phyloP scores from a whole-genome alignment of 1,140 invertebrate genomes.

The Heliothis virescens region DNA sequence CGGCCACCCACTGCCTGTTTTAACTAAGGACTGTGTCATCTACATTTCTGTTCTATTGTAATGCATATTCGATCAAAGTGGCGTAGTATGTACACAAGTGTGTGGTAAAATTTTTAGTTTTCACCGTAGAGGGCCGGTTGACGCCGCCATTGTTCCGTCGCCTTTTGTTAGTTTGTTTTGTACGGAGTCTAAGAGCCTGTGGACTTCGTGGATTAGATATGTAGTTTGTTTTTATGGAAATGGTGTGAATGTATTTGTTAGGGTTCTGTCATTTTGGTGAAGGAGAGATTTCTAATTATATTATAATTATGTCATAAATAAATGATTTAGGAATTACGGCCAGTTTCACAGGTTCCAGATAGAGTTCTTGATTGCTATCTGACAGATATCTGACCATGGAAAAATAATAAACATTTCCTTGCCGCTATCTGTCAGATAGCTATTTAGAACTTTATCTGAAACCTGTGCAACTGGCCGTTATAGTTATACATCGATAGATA shows the following conservation, averaged over 20 bases:
- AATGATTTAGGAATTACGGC: too few species aligned
- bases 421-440: too few species aligned
- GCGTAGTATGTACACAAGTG: constrained; percentile 80
- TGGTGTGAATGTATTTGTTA: constrained; percentile 4
- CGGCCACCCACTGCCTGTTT: constrained; percentile 67
- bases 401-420: too few species aligned
- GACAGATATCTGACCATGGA: too few species aligned
- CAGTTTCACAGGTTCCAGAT: too few species aligned
- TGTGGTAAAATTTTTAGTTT: constrained; percentile 68
- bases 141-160: constrained; percentile 59
- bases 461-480: too few species aligned
- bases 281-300: neutral
- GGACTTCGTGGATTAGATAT: constrained; percentile 27
- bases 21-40: constrained; percentile 76
- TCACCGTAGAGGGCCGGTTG: constrained; percentile 57
- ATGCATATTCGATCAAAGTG: constrained; percentile 84
- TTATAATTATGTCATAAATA: too few species aligned
- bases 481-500: too few species aligned
- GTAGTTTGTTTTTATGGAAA: constrained; percentile 36
- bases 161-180: constrained; percentile 60
- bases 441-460: too few species aligned
- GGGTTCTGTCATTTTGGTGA: neutral
- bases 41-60: constrained; percentile 77
- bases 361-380: too few species aligned
- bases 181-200: neutral